Base-by-base conservation (phyloP, 2,888 invertebrate species). In the Hirtodrosophila duncani region DNA sequence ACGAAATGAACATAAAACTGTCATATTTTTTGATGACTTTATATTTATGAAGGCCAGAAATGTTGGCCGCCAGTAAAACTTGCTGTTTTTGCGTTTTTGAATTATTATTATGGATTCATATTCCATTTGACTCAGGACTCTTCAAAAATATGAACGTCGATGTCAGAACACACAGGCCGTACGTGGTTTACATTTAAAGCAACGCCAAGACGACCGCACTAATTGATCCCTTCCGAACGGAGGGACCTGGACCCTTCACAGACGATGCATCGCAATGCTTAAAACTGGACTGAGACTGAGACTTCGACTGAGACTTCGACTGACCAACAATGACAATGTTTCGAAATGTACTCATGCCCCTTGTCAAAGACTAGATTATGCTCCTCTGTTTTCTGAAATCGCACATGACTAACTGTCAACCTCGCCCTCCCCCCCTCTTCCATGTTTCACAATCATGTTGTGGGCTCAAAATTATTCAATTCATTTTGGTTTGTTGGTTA, bases 101-200 rank as follows among this genome's bases (percentile, higher is more conserved):
- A 65, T 74, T 68, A 74, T 74, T 53, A 71, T 67, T 68, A 74
- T 69, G 65, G 71, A 77, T 81, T 79, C 79, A 79, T 79, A 79
- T 81, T 75, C 72, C 50, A 5, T 49, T 41, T 34, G 11, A 24
- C 37, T 14, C n/a, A 13, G 55, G 46, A 46, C 67, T 33, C 44
- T 6, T 21, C 27, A 21, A 20, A 36, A 45, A 56, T 58, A 56
- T 59, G 51, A 63, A 62, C 55, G 63, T 61, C 48, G 49, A 61
- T 65, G 74, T 67, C 82, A 71, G 83, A 83, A 85, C 85, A 83
- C 84, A 85, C 84, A 84, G 65, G 82, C 77, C 51, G 83, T 80
- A 85, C 86, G 86, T 86, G 86, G 84, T 71, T 84, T 77, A 85
- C 82, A 86, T 86, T 83, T 82, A 67, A 79, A 82, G 63, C 67